Conservation (phyloP, 1,140 invertebrate genomes). For the Linepithema humile region DNA sequence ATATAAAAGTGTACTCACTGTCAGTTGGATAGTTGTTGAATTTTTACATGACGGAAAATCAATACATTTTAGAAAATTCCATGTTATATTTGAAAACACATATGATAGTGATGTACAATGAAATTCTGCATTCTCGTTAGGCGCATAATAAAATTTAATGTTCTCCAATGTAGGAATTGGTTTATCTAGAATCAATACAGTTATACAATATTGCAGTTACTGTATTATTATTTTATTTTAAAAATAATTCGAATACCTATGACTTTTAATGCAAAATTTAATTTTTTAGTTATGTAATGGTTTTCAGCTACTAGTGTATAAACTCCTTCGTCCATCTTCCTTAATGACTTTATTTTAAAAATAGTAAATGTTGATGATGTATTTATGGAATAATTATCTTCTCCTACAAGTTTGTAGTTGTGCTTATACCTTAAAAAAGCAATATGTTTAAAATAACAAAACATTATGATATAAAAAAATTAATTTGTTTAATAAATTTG, state of each 20-base stretch:
- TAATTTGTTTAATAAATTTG: neutral
- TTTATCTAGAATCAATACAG: too few relatives aligned
- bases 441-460: neutral
- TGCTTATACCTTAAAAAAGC: too few relatives aligned
- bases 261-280: slow-evolving; percentile 74
- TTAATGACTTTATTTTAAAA: slow-evolving; percentile 67
- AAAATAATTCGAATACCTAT: slow-evolving; percentile 58
- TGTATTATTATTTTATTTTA: neutral
- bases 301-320: slow-evolving; percentile 72
- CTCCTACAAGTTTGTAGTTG: too few relatives aligned
- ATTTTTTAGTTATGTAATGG: slow-evolving; percentile 48
- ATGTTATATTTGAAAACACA: slow-evolving; percentile 83
- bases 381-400: slow-evolving; percentile 38
- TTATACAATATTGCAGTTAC: neutral
- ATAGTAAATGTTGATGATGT: slow-evolving; percentile 29
- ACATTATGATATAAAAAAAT: neutral
- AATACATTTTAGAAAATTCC: slow-evolving; percentile 81
- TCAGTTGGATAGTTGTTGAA: slow-evolving; percentile 22
- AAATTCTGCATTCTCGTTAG: slow-evolving; percentile 78
- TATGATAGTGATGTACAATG: slow-evolving; percentile 81
- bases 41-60: slow-evolving; percentile 65
- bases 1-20: slow-evolving; percentile 32
- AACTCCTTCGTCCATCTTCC: slow-evolving; percentile 68
- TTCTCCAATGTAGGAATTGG: slow-evolving; percentile 80
- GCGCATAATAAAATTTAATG: slow-evolving; percentile 80